Percentiles rank a stretch among this genome's conserved stretches.
These are phyloP conservation scores for Percina caprodes DNA, from an alignment of 2,113 vertebrate genomes.

Conservation along the genomic window DNA sequence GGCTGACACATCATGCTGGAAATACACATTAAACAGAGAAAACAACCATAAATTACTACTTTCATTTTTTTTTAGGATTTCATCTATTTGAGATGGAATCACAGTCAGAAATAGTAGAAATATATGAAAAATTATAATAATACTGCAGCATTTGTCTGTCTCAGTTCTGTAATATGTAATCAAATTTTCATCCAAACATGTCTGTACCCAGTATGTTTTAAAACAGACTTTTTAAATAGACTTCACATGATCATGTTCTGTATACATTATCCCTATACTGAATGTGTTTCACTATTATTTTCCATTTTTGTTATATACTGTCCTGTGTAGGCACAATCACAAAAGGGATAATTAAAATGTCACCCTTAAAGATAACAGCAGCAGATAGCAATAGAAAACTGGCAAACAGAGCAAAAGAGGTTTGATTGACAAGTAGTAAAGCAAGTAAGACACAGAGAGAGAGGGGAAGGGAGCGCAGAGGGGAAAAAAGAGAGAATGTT, in stretches of 20 bases:
- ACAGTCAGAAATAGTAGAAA: not conserved
- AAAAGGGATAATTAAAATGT: not conserved
- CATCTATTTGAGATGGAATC: not conserved
- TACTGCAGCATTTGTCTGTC: not conserved
- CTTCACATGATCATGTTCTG: not conserved
- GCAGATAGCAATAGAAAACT: conserved; percentile 6
- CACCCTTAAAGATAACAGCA: conserved; percentile 6
- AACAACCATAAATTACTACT: not conserved
- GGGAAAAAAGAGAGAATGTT: conserved; percentile 56
- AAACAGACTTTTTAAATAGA: not conserved
- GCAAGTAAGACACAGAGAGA: not conserved
- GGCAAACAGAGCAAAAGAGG: not conserved
- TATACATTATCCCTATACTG: not conserved
- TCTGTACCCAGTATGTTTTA: not conserved
- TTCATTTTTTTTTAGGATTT: not conserved
- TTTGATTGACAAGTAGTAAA: conserved; percentile 30
- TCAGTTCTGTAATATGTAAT: not conserved
- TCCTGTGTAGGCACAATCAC: not conserved
- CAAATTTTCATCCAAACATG: not conserved
- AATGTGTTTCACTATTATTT: not conserved
- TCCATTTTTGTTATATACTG: not conserved
- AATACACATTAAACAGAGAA: conserved; percentile 24
- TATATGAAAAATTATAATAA: not conserved
- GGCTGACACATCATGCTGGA: conserved; percentile 95
- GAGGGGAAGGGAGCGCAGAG: not conserved